A percentile compares a stretch with the other conserved stretches of the same genome.
These are phyloP conservation scores for Sogatella furcifera DNA, from an alignment of 1,140 invertebrate species.

Conservation along the genomic window DNA sequence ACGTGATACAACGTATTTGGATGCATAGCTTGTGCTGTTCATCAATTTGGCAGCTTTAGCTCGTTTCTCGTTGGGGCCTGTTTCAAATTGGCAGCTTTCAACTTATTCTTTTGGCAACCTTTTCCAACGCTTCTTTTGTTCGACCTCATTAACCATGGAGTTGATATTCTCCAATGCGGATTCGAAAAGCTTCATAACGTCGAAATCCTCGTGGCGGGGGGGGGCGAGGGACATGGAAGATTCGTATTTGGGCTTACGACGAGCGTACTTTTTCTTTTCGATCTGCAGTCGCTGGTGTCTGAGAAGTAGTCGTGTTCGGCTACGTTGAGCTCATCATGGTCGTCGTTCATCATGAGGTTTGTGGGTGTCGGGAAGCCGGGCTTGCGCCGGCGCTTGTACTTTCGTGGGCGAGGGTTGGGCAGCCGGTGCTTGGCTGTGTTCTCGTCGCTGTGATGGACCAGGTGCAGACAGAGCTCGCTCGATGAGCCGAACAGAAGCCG, in stretches of 20 bases:
- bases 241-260: slow-evolving; percentile 23
- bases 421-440: slow-evolving; percentile 67
- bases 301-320: slow-evolving; percentile 26
- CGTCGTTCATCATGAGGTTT: slow-evolving; percentile 22
- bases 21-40: slow-evolving; percentile 19
- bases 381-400: slow-evolving; percentile 67
- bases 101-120: slow-evolving; percentile 17
- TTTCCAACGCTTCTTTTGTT: slow-evolving; percentile 31
- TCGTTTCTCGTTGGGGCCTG: slow-evolving; percentile 34
- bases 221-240: slow-evolving; percentile 8
- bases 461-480: slow-evolving; percentile 61
- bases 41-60: slow-evolving; percentile 21
- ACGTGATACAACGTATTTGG: slow-evolving; percentile 27
- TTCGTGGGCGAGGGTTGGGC: slow-evolving; percentile 54
- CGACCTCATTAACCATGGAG: slow-evolving; percentile 36
- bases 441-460: slow-evolving; percentile 70
- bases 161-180: slow-evolving; percentile 43
- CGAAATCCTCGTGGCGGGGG: slow-evolving; percentile 26
- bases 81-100: slow-evolving; percentile 45
- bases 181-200: slow-evolving; percentile 39
- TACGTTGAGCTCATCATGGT: background rate
- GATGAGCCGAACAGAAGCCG: slow-evolving; percentile 50
- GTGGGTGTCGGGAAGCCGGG: slow-evolving; percentile 30
- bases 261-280: slow-evolving; percentile 30
- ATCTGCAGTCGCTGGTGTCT: slow-evolving; percentile 29